Percentiles rank a stretch among this genome's conserved stretches.
These are phyloP conservation scores for Rhinopomastus cyanomelas DNA, from an alignment of 2,113 vertebrate species.

Conservation along the genomic window DNA sequence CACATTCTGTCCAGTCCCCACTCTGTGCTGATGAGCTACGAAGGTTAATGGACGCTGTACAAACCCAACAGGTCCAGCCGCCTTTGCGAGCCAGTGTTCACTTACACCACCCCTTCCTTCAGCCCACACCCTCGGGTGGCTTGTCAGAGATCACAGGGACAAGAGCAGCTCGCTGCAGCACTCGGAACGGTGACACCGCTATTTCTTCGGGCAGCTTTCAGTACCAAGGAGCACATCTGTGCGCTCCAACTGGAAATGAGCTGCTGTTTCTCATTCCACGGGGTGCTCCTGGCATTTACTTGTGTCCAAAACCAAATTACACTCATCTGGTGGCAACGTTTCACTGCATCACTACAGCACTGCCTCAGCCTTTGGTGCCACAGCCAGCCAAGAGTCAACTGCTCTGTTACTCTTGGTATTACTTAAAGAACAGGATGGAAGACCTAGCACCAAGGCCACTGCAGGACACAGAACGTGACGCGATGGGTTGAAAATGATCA, in stretches of 20 bases:
- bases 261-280: neutral
- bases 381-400: neutral
- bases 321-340: neutral
- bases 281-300: neutral
- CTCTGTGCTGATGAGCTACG: neutral
- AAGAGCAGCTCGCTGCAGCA: neutral
- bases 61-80: neutral
- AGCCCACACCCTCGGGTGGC: neutral
- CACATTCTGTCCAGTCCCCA: neutral
- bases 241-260: neutral
- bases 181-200: neutral
- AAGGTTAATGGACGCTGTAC: neutral
- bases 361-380: neutral
- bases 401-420: neutral
- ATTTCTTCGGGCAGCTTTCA: neutral
- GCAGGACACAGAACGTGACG: neutral
- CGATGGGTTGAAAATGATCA: neutral
- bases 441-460: neutral
- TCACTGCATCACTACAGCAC: neutral
- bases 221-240: neutral
- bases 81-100: neutral
- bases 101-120: neutral
- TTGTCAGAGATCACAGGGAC: neutral
- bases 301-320: neutral
- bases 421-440: neutral